These are phyloP conservation scores for Morelia viridis DNA, from an alignment of 2,797 vertebrate genomes.

Conservation along the genomic window DNA sequence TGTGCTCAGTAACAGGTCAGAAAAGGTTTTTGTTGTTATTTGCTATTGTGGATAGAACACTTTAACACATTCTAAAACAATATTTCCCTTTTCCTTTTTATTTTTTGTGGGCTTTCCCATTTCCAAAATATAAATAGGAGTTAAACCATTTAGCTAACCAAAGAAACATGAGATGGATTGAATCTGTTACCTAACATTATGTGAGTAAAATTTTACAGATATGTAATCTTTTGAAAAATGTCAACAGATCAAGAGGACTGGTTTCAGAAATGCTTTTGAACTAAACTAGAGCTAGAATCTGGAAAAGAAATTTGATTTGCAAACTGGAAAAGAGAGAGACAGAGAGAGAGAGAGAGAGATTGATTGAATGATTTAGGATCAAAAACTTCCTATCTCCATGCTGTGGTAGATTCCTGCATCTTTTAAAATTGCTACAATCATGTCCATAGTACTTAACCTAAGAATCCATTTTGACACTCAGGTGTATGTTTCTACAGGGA, in stretches of 20 bases:
- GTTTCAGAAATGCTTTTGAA: neutral
- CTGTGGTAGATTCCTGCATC: neutral
- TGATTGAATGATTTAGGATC: neutral
- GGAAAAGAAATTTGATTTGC: neutral
- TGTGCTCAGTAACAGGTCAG: too few species aligned
- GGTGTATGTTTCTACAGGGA: neutral
- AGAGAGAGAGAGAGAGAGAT: neutral
- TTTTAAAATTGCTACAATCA: neutral
- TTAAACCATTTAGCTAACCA: neutral
- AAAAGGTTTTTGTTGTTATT: neutral
- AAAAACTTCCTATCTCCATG: neutral
- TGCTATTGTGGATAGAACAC: neutral
- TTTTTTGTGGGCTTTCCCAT: neutral
- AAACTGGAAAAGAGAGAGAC: neutral
- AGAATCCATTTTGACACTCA: neutral
- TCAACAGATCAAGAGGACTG: neutral
- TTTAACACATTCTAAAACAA: neutral
- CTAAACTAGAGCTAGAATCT: neutral
- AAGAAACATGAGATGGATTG: neutral
- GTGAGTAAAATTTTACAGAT: neutral
- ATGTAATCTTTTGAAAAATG: neutral
- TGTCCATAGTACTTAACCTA: neutral
- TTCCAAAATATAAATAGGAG: neutral
- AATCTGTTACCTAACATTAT: neutral
- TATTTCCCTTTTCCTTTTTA: neutral